phyloP scores from a whole-genome alignment of 1,140 invertebrate species.

The Procambarus virginalis region DNA sequence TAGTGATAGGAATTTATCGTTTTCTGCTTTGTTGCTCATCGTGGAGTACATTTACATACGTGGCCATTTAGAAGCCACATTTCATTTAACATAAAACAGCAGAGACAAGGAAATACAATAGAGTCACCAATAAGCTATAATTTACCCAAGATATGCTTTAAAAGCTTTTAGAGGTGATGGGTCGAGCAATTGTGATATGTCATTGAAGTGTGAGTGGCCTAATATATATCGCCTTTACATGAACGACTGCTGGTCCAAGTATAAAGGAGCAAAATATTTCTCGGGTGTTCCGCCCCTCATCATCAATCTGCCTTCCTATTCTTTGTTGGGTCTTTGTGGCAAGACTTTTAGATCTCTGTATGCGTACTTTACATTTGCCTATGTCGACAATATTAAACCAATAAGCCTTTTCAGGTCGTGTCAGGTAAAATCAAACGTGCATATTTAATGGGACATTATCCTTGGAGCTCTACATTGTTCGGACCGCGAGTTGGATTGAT shows the following conservation, averaged over 20 bases:
- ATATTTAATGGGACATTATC: slow-evolving; percentile 29
- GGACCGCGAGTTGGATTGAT: slow-evolving; percentile 16
- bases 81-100: not conserved
- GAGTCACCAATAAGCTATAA: not conserved
- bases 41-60: not conserved
- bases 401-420: slow-evolving; percentile 22
- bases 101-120: not conserved
- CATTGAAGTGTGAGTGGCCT: not conserved
- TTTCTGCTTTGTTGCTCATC: not conserved
- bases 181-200: not conserved
- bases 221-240: not conserved
- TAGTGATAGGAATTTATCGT: not conserved
- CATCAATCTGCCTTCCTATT: not conserved
- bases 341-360: slow-evolving; percentile 1
- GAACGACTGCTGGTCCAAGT: not conserved
- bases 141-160: not conserved
- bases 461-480: not conserved
- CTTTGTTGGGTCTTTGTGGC: slow-evolving; percentile 11
- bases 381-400: slow-evolving; percentile 32
- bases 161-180: slow-evolving; percentile 3
- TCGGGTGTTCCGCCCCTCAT: not conserved
- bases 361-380: slow-evolving; percentile 18
- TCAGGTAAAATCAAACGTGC: slow-evolving; percentile 24
- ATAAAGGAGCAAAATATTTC: not conserved
- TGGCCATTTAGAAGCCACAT: not conserved